A percentile compares a stretch with the other conserved stretches of the same genome.
These are phyloP conservation scores for Andricus grossulariae DNA, from an alignment of 1,140 invertebrate species.

Conservation along the genomic window DNA sequence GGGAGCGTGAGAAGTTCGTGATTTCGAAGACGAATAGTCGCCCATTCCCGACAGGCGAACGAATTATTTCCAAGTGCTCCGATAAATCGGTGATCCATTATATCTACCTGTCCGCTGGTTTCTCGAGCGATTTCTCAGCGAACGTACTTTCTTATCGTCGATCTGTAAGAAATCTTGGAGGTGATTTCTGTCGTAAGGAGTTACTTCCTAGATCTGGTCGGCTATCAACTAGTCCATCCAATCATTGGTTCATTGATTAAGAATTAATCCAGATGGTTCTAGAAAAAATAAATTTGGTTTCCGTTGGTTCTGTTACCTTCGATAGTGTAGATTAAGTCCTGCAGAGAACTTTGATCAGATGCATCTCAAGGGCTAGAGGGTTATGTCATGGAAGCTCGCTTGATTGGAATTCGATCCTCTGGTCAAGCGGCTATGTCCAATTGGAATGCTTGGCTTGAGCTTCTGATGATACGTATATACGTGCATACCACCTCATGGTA, in stretches of 20 bases:
- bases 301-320: background rate
- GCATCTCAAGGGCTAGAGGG: slow-evolving; percentile 14
- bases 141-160: background rate
- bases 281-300: background rate
- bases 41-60: background rate
- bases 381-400: slow-evolving; percentile 45
- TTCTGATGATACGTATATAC: slow-evolving; percentile 47
- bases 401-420: slow-evolving; percentile 53
- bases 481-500: background rate
- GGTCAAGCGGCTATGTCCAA: slow-evolving; percentile 50
- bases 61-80: slow-evolving; percentile 21
- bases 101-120: slow-evolving; percentile 12
- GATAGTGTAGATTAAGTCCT: background rate
- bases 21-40: slow-evolving; percentile 1
- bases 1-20: background rate
- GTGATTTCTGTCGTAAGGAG: background rate
- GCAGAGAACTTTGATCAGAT: background rate
- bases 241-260: no score
- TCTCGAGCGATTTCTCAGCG: background rate
- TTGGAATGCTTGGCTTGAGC: slow-evolving; percentile 46
- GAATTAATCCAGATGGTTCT: background rate
- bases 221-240: slow-evolving; percentile 19
- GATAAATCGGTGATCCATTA: slow-evolving; percentile 24
- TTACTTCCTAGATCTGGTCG: background rate
- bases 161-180: background rate